These are phyloP conservation scores for Eledona agricola DNA, from an alignment of 2,888 invertebrate genomes.

Conservation along the genomic window DNA sequence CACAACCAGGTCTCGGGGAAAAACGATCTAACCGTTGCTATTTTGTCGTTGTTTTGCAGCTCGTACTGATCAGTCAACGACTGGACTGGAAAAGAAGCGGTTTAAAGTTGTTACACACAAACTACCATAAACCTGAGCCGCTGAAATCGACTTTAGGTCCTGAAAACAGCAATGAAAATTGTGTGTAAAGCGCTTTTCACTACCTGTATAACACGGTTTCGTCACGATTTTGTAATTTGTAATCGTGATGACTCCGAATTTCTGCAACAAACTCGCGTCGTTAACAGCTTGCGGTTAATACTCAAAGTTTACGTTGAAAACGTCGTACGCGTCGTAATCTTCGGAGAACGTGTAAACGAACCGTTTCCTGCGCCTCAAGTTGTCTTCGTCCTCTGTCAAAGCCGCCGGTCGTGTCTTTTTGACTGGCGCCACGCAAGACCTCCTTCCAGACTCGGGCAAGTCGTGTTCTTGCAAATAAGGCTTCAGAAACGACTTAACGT, in stretches of 20 bases:
- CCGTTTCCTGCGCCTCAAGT: slow-evolving; percentile 46
- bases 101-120: slow-evolving; percentile 20
- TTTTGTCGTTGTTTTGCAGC: slow-evolving; percentile 46
- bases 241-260: slow-evolving; percentile 65
- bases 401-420: slow-evolving; percentile 43
- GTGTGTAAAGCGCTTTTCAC: neutral
- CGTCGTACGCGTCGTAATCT: slow-evolving; percentile 56
- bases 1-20: slow-evolving; percentile 75
- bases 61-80: slow-evolving; percentile 50
- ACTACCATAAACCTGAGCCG: slow-evolving; percentile 26
- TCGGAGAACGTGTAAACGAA: slow-evolving; percentile 51
- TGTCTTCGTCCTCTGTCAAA: slow-evolving; percentile 15
- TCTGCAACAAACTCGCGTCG: slow-evolving; percentile 55
- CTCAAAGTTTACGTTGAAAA: slow-evolving; percentile 53
- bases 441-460: slow-evolving; percentile 45
- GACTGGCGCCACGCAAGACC: slow-evolving; percentile 45
- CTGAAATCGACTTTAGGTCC: slow-evolving; percentile 39
- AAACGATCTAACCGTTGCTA: slow-evolving; percentile 59
- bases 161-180: slow-evolving; percentile 30
- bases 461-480: slow-evolving; percentile 47
- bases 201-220: slow-evolving; percentile 62
- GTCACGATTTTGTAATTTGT: slow-evolving; percentile 66
- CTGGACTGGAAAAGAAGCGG: slow-evolving; percentile 46
- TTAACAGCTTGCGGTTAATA: no score
- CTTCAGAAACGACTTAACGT: slow-evolving; percentile 46